A percentile compares a stretch with the other conserved stretches of the same genome.
Conservation (phyloP, 1,140 invertebrate genomes). For the Eurytemora carolleeae region DNA sequence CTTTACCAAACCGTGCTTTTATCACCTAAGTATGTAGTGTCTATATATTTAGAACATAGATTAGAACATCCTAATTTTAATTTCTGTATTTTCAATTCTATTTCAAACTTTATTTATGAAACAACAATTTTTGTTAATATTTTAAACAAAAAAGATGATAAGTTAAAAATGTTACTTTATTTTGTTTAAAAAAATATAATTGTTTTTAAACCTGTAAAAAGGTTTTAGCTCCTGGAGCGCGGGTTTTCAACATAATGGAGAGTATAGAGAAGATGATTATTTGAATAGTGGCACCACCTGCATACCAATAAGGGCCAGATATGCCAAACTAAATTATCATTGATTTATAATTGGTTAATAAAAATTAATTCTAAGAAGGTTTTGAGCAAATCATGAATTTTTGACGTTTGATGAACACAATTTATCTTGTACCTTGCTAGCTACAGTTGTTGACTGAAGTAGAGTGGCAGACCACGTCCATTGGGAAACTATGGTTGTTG, state of each 20-base stretch:
- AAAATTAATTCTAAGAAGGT: neutral
- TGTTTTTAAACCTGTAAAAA: too few relatives aligned
- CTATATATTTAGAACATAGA: too few relatives aligned
- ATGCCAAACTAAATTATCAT: conserved; percentile 24
- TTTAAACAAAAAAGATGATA: neutral
- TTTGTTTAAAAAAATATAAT: too few relatives aligned
- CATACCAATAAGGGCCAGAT: conserved; percentile 28
- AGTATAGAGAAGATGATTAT: conserved; percentile 27
- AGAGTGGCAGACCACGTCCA: conserved; percentile 30
- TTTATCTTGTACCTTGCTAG: conserved; percentile 19
- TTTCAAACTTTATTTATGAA: too few relatives aligned
- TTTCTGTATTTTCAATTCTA: too few relatives aligned
- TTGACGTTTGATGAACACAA: neutral
- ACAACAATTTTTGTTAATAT: too few relatives aligned
- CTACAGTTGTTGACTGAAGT: conserved; percentile 26
- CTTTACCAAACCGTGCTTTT: conserved; percentile 24
- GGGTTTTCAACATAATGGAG: conserved; percentile 25
- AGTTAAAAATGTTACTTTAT: too few relatives aligned
- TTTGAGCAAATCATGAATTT: neutral
- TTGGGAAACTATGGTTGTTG: conserved; percentile 27
- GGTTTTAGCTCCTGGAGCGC: conserved; percentile 27
- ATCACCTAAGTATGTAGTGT: too few relatives aligned
- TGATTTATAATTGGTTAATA: neutral
- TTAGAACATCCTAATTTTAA: too few relatives aligned
- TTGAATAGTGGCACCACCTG: conserved; percentile 27